A percentile compares a stretch with the other conserved stretches of the same genome.
phyloP scores from a whole-genome alignment of 2,888 invertebrate genomes.

The Meteorus cinctellus region DNA sequence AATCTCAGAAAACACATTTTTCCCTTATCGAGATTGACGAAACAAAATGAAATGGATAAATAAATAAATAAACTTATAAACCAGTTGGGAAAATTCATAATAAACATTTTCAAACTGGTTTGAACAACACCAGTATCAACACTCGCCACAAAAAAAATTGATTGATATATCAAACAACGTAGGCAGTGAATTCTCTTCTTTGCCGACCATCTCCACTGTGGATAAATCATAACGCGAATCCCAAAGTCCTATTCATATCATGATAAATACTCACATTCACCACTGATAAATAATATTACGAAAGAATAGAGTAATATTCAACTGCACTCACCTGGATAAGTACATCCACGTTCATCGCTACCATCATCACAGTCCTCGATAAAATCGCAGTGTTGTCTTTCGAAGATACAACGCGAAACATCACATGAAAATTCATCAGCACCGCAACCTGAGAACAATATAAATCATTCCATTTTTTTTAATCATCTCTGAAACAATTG shows the following conservation, averaged over 20 bases:
- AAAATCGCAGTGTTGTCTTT: slow-evolving; percentile 77
- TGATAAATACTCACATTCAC: not conserved
- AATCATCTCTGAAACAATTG: not conserved
- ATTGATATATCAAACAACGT: not conserved
- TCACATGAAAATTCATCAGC: slow-evolving; percentile 79
- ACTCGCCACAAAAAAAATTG: not conserved
- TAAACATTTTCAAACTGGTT: not conserved
- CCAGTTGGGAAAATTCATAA: too few relatives aligned
- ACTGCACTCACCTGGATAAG: slow-evolving; percentile 65
- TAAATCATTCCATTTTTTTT: not conserved
- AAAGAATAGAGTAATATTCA: too few relatives aligned
- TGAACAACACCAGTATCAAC: not conserved
- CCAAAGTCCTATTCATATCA: not conserved
- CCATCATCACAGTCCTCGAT: slow-evolving; percentile 78
- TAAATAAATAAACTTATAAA: not conserved
- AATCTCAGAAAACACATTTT: slow-evolving; percentile 20
- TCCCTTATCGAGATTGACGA: not conserved
- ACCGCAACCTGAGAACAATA: slow-evolving; percentile 74
- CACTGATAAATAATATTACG: not conserved
- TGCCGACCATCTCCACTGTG: not conserved
- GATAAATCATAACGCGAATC: not conserved
- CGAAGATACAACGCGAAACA: slow-evolving; percentile 77
- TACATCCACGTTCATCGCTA: slow-evolving; percentile 81
- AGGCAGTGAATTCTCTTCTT: not conserved
- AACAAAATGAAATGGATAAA: not conserved